phyloP scores from a whole-genome alignment of 2,113 vertebrate genomes.

The Pachyramphus minor region DNA sequence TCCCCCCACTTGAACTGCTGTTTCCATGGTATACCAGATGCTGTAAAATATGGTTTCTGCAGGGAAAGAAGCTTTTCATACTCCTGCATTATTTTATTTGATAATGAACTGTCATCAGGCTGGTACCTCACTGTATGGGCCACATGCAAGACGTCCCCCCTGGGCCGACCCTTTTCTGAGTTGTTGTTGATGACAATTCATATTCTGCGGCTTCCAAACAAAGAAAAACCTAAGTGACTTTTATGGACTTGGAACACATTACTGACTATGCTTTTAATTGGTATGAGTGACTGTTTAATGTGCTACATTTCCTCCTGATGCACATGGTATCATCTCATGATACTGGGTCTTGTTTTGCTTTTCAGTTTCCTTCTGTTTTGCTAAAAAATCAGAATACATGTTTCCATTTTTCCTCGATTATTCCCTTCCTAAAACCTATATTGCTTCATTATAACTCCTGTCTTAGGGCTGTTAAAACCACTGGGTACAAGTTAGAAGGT shows the following conservation, averaged over 20 bases:
- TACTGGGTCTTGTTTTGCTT: not conserved
- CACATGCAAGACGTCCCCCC: not conserved
- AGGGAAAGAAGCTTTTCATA: not conserved
- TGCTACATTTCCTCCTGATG: not conserved
- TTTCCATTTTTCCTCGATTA: not conserved
- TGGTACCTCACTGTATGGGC: not conserved
- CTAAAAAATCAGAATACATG: not conserved
- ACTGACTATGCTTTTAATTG: not conserved
- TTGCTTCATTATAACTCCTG: not conserved
- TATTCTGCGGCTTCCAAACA: not conserved
- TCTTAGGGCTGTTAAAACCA: not conserved
- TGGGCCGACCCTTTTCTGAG: not conserved
- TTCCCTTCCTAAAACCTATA: not conserved
- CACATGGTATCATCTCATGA: not conserved
- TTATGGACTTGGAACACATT: not conserved
- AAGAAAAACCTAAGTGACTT: not conserved
- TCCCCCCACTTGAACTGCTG: slow-evolving; percentile 56
- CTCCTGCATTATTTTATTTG: not conserved
- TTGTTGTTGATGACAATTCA: not conserved
- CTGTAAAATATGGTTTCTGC: slow-evolving; percentile 37
- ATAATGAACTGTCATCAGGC: not conserved
- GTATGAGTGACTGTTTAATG: not conserved
- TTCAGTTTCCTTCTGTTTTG: slow-evolving; percentile 1
- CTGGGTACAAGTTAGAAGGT: not conserved
- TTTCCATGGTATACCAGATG: slow-evolving; percentile 64